Base-by-base conservation (phyloP, 2,797 vertebrate species). In the Myoxocephalus aenaeus region DNA sequence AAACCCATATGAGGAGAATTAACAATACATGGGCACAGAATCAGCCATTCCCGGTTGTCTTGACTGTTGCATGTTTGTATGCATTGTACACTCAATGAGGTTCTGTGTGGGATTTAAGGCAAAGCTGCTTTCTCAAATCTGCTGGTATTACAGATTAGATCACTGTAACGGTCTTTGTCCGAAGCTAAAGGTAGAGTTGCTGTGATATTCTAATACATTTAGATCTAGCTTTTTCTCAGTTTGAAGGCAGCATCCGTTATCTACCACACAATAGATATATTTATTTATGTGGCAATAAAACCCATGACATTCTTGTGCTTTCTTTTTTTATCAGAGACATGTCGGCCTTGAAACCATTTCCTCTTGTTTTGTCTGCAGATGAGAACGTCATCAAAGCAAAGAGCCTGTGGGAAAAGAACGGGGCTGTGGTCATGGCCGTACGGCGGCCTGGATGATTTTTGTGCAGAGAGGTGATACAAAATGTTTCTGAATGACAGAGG, bases 401-500 rank as follows among this genome's bases (percentile, higher is more conserved):
- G 81, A 95, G 94, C 29, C 93, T 99, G 4, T 99, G 98, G 98
- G 94, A 94, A 79, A 93, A 85, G 34, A 96, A 90, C 1, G 98
- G 98, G 54, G 97, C 97, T 0, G 97, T 99, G 87, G 90, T 99
- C 82, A 97, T 99, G 97, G 97, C 95, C 2, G 97, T 99, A 14
- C 95, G 98, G 57, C 95, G 98, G 70, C 98, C 98, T 64, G 98
- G 98, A 95, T 99, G 98, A 94, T 99, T 98, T 96, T 96, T 99
- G 94, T 99, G 98, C 94, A 96, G 98, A 96, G 98, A 99, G 97
- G 98, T 99, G 91, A 84, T 0, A 11, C 1, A 3, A 51, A 10
- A 56, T 20, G 15, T 76, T 5, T 75, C 18, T 68, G 22, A 36
- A 22, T 27, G 42, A 67, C 34, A 54, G 3, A 63, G 10, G 17